Evolutionary conservation across 1,140 invertebrate species (phyloP).

Genomic region (Glomeris maerens): DNA sequence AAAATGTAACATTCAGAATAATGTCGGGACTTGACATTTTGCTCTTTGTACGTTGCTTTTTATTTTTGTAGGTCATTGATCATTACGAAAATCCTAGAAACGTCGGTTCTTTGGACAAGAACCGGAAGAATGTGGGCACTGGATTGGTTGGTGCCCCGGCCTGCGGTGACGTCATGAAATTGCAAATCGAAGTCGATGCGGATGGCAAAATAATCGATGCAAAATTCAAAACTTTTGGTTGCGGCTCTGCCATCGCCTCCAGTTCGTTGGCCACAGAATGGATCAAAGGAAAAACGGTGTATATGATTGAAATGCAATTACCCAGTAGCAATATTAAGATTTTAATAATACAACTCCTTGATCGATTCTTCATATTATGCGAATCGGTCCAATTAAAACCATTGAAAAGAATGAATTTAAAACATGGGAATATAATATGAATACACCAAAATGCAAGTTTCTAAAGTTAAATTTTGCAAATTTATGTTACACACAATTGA

Average conservation of each 20-base stretch:
- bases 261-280: constrained; percentile 99
- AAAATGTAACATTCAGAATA: constrained; percentile 3
- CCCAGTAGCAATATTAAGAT: no score
- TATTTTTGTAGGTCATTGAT: constrained; percentile 67
- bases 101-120: constrained; percentile 94
- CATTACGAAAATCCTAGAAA: constrained; percentile 99
- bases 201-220: constrained; percentile 97
- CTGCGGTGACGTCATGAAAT: constrained; percentile 99
- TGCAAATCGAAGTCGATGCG: constrained; percentile 91
- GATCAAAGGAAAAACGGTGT: constrained; percentile 94
- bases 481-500: no score
- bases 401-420: no score
- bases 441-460: no score
- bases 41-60: not conserved
- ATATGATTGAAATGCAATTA: no score
- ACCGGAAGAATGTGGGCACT: constrained; percentile 85
- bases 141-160: constrained; percentile 97
- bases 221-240: constrained; percentile 99
- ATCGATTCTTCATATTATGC: no score
- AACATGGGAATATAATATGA: no score
- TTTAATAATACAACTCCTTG: no score
- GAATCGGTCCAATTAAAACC: no score
- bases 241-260: constrained; percentile 96
- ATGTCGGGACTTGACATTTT: not conserved
- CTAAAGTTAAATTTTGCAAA: no score